Conservation (phyloP, 2,888 invertebrate genomes). For the Ormia ochracea region DNA sequence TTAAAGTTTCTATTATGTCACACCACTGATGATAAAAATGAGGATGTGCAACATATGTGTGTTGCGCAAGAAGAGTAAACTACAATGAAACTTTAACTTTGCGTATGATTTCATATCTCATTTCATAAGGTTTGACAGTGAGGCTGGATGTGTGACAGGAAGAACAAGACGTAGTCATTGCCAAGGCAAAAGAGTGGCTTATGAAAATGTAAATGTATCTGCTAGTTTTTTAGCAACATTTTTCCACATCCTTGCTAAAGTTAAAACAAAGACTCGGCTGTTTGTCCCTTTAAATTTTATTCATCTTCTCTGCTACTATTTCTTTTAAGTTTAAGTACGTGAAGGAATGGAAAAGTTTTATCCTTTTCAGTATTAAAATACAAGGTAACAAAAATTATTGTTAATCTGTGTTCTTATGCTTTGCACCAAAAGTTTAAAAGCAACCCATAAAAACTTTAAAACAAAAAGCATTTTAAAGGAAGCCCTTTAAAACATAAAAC, state of each 20-base stretch:
- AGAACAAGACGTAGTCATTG: constrained; percentile 14
- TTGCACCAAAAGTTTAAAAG: too few species aligned
- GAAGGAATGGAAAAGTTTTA: too few species aligned
- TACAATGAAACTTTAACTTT: neutral
- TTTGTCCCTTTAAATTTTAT: neutral
- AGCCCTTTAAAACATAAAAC: too few species aligned
- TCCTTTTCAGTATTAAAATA: too few species aligned
- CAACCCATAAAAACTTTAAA: too few species aligned
- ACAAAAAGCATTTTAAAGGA: too few species aligned
- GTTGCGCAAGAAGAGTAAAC: constrained; percentile 3
- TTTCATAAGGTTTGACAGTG: neutral
- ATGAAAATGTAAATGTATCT: neutral
- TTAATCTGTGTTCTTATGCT: too few species aligned
- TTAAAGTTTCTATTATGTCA: constrained; percentile 16
- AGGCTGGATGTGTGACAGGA: neutral
- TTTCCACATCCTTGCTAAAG: neutral
- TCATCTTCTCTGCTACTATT: neutral
- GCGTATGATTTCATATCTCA: neutral
- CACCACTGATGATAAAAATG: neutral
- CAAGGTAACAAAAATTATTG: too few species aligned
- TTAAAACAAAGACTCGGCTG: neutral
- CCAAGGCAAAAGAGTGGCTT: constrained; percentile 21
- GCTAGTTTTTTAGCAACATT: constrained; percentile 28
- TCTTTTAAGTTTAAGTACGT: neutral
- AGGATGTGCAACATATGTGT: constrained; percentile 36